Base-by-base conservation (phyloP, 1,140 invertebrate genomes). In the Drosophila rufa region DNA sequence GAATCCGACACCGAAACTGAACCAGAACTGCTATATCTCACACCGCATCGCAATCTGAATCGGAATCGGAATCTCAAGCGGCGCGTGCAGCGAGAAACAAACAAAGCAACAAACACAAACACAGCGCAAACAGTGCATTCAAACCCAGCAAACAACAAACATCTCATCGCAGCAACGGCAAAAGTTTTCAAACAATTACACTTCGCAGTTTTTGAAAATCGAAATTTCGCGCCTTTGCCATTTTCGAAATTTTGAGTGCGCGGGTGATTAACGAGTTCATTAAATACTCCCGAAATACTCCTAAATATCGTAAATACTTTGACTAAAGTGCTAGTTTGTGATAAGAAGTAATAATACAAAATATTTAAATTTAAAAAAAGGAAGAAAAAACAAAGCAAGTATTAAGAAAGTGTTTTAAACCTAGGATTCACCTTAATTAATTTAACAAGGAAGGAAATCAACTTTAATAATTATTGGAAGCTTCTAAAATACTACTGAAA, bases 31-130 rank as follows among this genome's bases (percentile, higher is more conserved):
- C 19, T 11, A n/a, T 25, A 40, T 56, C 53, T 40, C 53, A 40
- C 53, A n/a, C 36, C 5, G 53, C 12, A 59, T 27, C 19, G 61
- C 25, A 51, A 43, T 51, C 46, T 59, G 46, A 42, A 56, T 64
- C 71, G 66, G 66, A 73, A 73, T 71, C 67, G 53, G 51, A 19
- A 65, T 61, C 60, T 38, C 30, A 51, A 65, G 66, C 66, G 64
- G 62, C 66, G 70, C 70, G 70, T 73, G 46, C 69, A 71, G 33
- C 58, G 58, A 40, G 60, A 48, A 75, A 46, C 65, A 60, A 74
- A 43, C 71, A 68, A 60, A 71, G 55, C 53, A 74, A 62, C 51
- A 75, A 40, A 27, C 40, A 58, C 25, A 75, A 69, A 43, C 68
- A 67, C 30, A 53, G 38, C 45, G 43, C 58, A 48, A 19, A 45